Conservation (phyloP, 2,113 vertebrate genomes). For the Tychaedon coryphoeus region DNA sequence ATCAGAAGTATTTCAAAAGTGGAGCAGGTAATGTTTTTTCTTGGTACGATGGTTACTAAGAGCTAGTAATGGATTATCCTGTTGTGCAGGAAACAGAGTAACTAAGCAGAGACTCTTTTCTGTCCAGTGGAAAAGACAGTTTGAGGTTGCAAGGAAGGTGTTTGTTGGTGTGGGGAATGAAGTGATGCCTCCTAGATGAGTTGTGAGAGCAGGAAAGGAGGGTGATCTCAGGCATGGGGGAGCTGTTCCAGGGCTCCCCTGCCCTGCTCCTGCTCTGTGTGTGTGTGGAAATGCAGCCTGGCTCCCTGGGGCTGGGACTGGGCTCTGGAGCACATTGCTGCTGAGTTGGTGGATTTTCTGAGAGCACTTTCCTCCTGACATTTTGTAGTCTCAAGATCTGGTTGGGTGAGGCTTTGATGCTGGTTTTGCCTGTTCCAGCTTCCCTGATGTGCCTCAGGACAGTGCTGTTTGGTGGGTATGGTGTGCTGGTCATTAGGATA, state of each 20-base stretch:
- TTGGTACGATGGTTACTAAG: neutral
- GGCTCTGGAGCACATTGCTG: neutral
- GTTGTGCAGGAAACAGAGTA: neutral
- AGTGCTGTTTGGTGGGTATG: neutral
- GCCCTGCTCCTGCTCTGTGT: neutral
- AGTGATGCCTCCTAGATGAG: neutral
- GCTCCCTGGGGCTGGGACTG: neutral
- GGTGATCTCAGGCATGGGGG: neutral
- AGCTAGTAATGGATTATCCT: neutral
- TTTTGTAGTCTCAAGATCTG: neutral
- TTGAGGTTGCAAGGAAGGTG: neutral
- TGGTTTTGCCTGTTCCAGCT: neutral
- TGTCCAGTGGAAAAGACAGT: neutral
- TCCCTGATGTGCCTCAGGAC: neutral
- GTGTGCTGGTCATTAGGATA: neutral
- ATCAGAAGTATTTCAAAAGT: neutral
- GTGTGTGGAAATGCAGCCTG: rapidly evolving
- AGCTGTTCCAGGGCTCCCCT: neutral
- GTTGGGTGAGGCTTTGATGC: neutral
- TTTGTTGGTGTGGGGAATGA: neutral
- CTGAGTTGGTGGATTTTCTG: neutral
- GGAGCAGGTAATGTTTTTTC: neutral
- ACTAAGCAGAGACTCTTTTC: neutral
- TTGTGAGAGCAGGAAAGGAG: neutral
- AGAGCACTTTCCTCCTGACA: neutral